Evolutionary conservation across 2,113 vertebrate genomes (phyloP).

Genomic region (Centropus bengalensis): DNA sequence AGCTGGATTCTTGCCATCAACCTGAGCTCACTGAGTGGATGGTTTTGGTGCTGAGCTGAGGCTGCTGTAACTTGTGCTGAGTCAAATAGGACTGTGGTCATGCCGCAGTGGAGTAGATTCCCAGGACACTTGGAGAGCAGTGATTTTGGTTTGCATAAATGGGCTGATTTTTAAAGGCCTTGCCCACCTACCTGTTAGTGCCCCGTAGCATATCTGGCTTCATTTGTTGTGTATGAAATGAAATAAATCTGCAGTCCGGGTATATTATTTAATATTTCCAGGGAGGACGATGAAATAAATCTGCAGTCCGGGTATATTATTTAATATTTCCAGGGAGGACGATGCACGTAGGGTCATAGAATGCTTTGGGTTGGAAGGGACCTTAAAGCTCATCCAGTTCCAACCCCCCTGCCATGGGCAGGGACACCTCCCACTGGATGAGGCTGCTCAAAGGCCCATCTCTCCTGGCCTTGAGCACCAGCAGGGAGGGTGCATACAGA

Average conservation of each 20-base stretch:
- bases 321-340: neutral
- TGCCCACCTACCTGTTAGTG: neutral
- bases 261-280: rapidly evolving
- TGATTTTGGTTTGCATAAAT: neutral
- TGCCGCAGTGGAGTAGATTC: neutral
- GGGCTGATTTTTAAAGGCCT: neutral
- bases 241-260: neutral
- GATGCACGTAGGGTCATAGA: neutral
- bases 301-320: neutral
- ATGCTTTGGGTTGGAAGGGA: too few species aligned
- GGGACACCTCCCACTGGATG: too few species aligned
- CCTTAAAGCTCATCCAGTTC: too few species aligned
- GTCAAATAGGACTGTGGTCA: neutral
- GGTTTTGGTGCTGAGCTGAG: neutral
- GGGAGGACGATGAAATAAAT: neutral
- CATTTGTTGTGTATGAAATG: neutral
- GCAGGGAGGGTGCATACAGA: too few species aligned
- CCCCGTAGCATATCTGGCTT: neutral
- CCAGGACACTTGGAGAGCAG: neutral
- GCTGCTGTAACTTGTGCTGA: neutral
- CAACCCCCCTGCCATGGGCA: too few species aligned
- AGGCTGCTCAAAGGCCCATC: too few species aligned
- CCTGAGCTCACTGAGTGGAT: neutral
- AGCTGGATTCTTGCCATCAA: neutral
- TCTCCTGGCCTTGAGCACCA: too few species aligned